Evolutionary conservation across 1,140 invertebrate species (phyloP).

Genomic region (Drosophila biarmipes): DNA sequence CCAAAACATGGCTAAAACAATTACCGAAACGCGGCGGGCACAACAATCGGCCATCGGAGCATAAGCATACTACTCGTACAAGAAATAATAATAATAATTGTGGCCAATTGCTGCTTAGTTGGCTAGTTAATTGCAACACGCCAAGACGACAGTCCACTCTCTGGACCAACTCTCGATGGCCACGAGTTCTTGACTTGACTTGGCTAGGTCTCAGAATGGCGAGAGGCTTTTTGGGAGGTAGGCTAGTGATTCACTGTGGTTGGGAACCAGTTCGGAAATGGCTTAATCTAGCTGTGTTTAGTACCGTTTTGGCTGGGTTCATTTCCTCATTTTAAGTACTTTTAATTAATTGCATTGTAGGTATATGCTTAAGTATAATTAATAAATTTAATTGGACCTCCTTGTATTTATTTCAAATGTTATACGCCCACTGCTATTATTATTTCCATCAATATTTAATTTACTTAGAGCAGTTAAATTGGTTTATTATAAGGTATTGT

Average conservation of each 20-base stretch:
- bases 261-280: constrained; percentile 33
- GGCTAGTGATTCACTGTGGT: constrained; percentile 27
- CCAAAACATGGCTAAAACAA: constrained; percentile 81
- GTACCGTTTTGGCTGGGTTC: constrained; percentile 1
- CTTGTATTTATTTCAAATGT: neutral
- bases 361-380: neutral
- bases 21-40: constrained; percentile 63
- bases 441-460: neutral
- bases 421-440: neutral
- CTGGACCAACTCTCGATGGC: constrained; percentile 25
- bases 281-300: neutral
- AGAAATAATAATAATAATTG: constrained; percentile 82
- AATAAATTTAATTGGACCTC: neutral
- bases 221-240: constrained; percentile 4
- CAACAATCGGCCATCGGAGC: constrained; percentile 32
- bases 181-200: constrained; percentile 36
- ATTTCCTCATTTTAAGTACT: constrained; percentile 17
- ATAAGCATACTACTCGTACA: constrained; percentile 53
- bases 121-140: constrained; percentile 80
- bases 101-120: constrained; percentile 81
- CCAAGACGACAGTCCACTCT: constrained; percentile 44
- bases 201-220: constrained; percentile 19
- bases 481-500: too few relatives aligned
- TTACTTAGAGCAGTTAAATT: neutral
- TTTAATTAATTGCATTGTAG: neutral